Conservation (phyloP, 2,797 vertebrate species). For the Pristis pectinata region DNA sequence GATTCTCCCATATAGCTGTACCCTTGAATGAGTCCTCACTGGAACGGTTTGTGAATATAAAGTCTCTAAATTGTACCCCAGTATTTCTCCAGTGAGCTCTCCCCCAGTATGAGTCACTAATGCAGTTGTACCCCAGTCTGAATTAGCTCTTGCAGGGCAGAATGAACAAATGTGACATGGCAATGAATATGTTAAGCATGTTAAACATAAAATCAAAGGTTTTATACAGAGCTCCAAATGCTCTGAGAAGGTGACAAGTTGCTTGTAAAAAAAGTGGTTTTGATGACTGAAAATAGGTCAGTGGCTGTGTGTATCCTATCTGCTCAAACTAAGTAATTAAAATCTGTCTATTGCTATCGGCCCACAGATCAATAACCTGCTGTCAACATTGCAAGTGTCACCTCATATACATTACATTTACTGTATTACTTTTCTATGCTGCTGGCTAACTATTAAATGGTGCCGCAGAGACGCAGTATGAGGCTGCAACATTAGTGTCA, state of each 20-base stretch:
- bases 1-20: not conserved
- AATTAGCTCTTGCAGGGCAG: not conserved
- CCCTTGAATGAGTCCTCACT: not conserved
- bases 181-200: not conserved
- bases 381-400: not conserved
- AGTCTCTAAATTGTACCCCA: no score
- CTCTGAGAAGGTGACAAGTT: not conserved
- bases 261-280: not conserved
- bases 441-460: not conserved
- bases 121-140: no score
- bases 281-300: conserved; percentile 29
- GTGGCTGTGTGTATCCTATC: not conserved
- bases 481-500: not conserved
- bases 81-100: no score
- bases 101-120: no score
- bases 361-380: conserved; percentile 18
- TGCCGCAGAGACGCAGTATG: not conserved
- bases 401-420: conserved; percentile 13
- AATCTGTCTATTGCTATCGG: conserved; percentile 6
- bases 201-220: not conserved
- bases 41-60: no score
- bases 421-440: not conserved
- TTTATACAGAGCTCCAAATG: not conserved
- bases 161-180: not conserved
- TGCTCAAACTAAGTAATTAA: conserved; percentile 17